Evolutionary conservation across 2,797 vertebrate genomes (phyloP), one percentile per base, ranked within the genome.

Genomic region (Danio albolineatus): DNA sequence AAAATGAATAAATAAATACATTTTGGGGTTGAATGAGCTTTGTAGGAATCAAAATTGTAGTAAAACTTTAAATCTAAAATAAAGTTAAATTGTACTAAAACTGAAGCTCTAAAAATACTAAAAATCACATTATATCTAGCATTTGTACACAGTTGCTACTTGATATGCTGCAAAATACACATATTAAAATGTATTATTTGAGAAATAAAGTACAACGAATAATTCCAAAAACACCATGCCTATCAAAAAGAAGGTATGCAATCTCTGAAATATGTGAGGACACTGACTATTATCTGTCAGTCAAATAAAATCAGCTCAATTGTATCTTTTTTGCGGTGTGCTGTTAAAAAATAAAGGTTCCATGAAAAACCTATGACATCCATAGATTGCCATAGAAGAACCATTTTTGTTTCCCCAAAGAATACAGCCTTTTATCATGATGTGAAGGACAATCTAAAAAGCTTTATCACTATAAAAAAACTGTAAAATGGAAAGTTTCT

Each of bases 191-290:
- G 78, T 75, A 85, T 85, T 75, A 71, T 81, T 73, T 80, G 83
- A 83, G 77, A 69, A 86, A 86, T 85, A 86, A 84, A 82, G 64
- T 82, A 61, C 19, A 83, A 79, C 79, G 82, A 28, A 3, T 1
- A 1, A 28, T 1, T 28, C 1, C 3, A 28, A 28, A 19, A 39
- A 48, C 76, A 60, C 62, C 61, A 67, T 62, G 64, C 57, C 72
- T 57, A 80, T 84, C 51, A 79, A 66, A 51, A 83, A 69, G 69
- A 46, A 54, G 3, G 28, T 28, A 28, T 28, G 28, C 28, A 28
- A 28, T n/a, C 49, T 39, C n/a, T 39, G 2, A 53, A 41, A 60
- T 28, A 73, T 48, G 43, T 36, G 14, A 49, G 8, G 21, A 59
- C 21, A 57, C 21, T 28, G 56, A 49, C 28, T 28, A 28, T 28